Percentiles rank a stretch among this genome's conserved stretches.
phyloP scores from a whole-genome alignment of 23 tunicate species.

The Halocynthia aurantium region DNA sequence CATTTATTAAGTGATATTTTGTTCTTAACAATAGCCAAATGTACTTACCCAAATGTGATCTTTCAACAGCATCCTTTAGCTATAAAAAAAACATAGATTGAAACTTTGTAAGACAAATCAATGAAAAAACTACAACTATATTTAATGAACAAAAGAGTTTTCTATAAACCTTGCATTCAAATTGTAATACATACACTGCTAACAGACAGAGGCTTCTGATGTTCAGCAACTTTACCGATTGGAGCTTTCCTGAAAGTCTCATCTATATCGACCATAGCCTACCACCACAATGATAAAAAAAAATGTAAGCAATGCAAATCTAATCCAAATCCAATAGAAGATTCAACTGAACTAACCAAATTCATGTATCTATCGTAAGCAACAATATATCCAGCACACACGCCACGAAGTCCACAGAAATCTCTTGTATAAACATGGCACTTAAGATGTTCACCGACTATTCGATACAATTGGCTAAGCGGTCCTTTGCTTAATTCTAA shows the following conservation, averaged over 20 bases:
- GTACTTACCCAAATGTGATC: background rate
- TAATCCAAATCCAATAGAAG: background rate
- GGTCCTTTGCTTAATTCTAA: conserved; percentile 59
- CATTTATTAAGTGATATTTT: background rate
- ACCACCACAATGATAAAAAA: background rate
- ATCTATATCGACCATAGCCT: conserved; percentile 81
- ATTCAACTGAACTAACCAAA: conserved; percentile 27
- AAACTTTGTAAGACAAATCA: background rate
- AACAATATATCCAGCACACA: conserved; percentile 46
- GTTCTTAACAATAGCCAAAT: background rate
- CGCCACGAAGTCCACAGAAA: conserved; percentile 65
- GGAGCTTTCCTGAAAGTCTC: conserved; percentile 64
- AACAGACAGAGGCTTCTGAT: conserved; percentile 46
- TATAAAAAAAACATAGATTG: background rate
- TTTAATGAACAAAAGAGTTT: background rate
- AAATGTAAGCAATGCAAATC: no score
- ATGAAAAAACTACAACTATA: background rate
- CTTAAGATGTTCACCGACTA: conserved; percentile 22
- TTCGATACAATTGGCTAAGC: conserved; percentile 29
- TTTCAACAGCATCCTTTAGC: background rate
- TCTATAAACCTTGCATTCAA: background rate
- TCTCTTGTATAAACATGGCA: conserved; percentile 57
- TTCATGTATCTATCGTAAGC: conserved; percentile 79
- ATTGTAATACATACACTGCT: conserved; percentile 14
- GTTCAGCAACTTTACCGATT: conserved; percentile 49